These are phyloP conservation scores for Chymomyza caudatula DNA, from an alignment of 2,888 invertebrate genomes.

Conservation along the genomic window DNA sequence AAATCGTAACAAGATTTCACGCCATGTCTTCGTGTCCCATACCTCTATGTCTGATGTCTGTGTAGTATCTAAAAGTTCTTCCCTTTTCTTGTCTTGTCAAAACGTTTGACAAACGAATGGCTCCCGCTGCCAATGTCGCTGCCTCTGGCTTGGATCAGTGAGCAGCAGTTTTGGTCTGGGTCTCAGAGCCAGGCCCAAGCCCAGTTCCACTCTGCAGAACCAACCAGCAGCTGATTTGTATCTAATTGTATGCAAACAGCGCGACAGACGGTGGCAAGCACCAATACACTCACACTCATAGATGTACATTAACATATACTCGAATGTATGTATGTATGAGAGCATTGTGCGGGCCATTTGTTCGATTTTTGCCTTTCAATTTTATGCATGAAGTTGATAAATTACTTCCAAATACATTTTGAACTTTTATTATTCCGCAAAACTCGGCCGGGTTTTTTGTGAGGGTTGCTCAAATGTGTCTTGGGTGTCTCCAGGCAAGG, in stretches of 20 bases:
- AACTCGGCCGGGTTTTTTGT: not conserved
- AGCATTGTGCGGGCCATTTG: constrained; percentile 60
- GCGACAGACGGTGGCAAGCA: constrained; percentile 32
- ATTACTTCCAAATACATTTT: constrained; percentile 43
- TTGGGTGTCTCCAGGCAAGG: constrained; percentile 17
- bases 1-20: constrained; percentile 37
- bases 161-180: not conserved
- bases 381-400: constrained; percentile 67
- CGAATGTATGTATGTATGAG: constrained; percentile 28
- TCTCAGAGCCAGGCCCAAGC: not conserved
- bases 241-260: constrained; percentile 70
- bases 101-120: constrained; percentile 62
- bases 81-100: constrained; percentile 67
- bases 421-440: not conserved
- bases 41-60: not conserved
- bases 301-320: constrained; percentile 7
- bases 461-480: not conserved
- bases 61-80: constrained; percentile 32
- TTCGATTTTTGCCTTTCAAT: constrained; percentile 57
- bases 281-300: constrained; percentile 31
- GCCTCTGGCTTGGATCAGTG: constrained; percentile 6
- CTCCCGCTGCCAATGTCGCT: not conserved
- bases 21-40: constrained; percentile 13
- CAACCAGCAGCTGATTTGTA: constrained; percentile 66
- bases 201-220: constrained; percentile 12